phyloP scores from a whole-genome alignment of 1,140 invertebrate species.

The Ceratina calcarata region DNA sequence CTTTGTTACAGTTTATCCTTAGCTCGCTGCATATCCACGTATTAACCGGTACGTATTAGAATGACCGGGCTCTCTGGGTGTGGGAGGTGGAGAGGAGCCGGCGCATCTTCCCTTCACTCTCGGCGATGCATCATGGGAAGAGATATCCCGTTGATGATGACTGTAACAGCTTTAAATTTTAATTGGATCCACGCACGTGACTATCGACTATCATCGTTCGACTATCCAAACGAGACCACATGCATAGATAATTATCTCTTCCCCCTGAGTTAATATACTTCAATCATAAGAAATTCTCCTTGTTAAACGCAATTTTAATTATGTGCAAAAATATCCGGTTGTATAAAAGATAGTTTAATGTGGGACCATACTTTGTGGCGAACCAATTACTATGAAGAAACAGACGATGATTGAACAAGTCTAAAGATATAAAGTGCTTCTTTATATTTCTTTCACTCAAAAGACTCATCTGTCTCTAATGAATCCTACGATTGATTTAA shows the following conservation, averaged over 20 bases:
- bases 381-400: too few relatives aligned
- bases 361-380: too few relatives aligned
- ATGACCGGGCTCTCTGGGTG: constrained; percentile 60
- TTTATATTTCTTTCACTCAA: too few relatives aligned
- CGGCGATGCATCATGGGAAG: constrained; percentile 59
- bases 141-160: constrained; percentile 64
- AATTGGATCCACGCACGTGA: constrained; percentile 72
- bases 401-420: too few relatives aligned
- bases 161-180: constrained; percentile 69
- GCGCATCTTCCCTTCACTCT: constrained; percentile 74
- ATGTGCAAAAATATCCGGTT: too few relatives aligned
- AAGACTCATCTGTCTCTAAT: too few relatives aligned
- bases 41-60: constrained; percentile 63
- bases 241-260: neutral
- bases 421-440: too few relatives aligned
- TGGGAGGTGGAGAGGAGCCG: constrained; percentile 62
- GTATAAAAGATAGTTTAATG: too few relatives aligned
- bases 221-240: neutral
- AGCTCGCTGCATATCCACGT: constrained; percentile 59
- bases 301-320: too few relatives aligned
- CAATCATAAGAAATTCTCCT: too few relatives aligned
- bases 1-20: constrained; percentile 78
- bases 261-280: too few relatives aligned
- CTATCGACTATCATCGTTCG: constrained; percentile 33
- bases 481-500: too few relatives aligned